Percentiles rank a stretch among this genome's conserved stretches.
Evolutionary conservation across 2,797 vertebrate genomes (phyloP).

Genomic region (Xenentodon cancila): DNA sequence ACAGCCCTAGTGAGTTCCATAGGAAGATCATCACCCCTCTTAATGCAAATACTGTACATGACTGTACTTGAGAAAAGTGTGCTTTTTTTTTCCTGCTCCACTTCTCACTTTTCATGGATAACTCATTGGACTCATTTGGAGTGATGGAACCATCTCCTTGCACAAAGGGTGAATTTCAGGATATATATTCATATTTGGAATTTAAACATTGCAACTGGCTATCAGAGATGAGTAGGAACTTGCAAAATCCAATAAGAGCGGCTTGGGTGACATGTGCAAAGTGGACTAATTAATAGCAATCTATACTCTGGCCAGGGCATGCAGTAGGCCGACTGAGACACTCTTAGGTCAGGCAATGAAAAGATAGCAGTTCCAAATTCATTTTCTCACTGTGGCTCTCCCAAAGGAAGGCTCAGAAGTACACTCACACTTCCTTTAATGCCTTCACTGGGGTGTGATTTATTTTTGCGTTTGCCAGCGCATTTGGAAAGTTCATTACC

Average conservation of each 20-base stretch:
- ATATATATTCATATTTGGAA: slow-evolving; percentile 78
- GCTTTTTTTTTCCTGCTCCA: slow-evolving; percentile 8
- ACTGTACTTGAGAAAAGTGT: slow-evolving; percentile 50
- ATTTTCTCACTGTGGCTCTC: slow-evolving; percentile 78
- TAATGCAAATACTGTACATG: slow-evolving; percentile 62
- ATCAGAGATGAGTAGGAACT: slow-evolving; percentile 67
- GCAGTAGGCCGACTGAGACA: slow-evolving; percentile 70
- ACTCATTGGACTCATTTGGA: slow-evolving; percentile 58
- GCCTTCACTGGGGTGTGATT: slow-evolving; percentile 79
- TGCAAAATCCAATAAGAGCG: slow-evolving; percentile 72
- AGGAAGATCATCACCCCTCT: slow-evolving; percentile 64
- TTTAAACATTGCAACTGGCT: slow-evolving; percentile 65
- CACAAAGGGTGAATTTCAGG: slow-evolving; percentile 55
- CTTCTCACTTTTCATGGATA: slow-evolving; percentile 52
- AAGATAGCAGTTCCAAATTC: slow-evolving; percentile 81
- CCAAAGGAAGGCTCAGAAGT: slow-evolving; percentile 76
- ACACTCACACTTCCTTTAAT: slow-evolving; percentile 78
- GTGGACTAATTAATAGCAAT: slow-evolving; percentile 83
- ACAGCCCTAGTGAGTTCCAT: slow-evolving; percentile 53
- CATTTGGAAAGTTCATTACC: slow-evolving; percentile 84
- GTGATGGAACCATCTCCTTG: slow-evolving; percentile 56
- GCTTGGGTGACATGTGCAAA: slow-evolving; percentile 80
- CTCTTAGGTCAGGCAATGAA: slow-evolving; percentile 82
- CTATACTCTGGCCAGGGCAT: slow-evolving; percentile 76
- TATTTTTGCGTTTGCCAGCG: slow-evolving; percentile 80